phyloP scores from a whole-genome alignment of 2,113 vertebrate species.

The Fukomys damarensis region DNA sequence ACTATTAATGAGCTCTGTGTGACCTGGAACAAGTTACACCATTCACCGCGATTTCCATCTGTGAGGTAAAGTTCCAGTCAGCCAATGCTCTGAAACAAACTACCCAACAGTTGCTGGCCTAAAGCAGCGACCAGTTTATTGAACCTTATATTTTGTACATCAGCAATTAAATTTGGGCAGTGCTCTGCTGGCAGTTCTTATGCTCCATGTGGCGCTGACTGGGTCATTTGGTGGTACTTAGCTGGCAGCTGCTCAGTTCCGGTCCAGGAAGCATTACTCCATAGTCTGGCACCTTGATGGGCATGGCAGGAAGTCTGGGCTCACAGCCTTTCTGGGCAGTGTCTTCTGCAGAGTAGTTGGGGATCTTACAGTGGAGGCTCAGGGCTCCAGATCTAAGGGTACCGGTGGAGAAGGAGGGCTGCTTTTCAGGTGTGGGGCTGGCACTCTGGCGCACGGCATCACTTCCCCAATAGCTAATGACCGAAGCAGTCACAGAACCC shows the following conservation, averaged over 20 bases:
- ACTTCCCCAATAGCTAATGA: background rate
- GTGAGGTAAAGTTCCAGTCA: background rate
- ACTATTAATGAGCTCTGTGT: constrained; percentile 25
- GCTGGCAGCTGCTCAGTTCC: background rate
- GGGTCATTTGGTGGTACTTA: background rate
- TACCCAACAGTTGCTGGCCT: background rate
- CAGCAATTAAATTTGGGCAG: background rate
- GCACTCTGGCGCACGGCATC: no score
- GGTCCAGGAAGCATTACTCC: background rate
- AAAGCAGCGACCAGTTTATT: background rate
- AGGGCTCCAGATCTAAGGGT: background rate
- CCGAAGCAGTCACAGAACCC: background rate
- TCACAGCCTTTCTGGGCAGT: background rate
- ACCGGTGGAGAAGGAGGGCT: background rate
- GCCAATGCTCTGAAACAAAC: background rate
- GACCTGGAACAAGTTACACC: background rate
- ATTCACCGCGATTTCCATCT: background rate
- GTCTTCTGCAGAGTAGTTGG: background rate
- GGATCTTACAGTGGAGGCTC: background rate
- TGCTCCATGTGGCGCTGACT: background rate
- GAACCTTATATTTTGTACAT: background rate
- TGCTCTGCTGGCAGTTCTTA: background rate
- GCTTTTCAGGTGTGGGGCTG: background rate
- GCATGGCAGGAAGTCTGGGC: background rate
- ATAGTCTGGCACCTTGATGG: background rate